Evolutionary conservation across 2,797 vertebrate species (phyloP).

Genomic region (Peromyscus aztecus): DNA sequence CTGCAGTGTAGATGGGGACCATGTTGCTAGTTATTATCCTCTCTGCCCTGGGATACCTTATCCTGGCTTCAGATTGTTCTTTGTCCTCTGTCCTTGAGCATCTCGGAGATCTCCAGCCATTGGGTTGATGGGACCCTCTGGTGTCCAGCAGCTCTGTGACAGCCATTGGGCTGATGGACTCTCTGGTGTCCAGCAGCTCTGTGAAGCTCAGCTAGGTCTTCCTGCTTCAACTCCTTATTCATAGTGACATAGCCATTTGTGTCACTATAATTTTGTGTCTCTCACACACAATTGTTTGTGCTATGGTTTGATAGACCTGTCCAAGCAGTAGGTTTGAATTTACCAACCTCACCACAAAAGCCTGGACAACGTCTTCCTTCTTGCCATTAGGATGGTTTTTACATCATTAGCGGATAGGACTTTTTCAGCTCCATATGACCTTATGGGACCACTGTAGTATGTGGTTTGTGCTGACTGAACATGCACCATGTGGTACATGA

Average conservation of each 20-base stretch:
- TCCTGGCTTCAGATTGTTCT: neutral
- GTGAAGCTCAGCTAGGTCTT: neutral
- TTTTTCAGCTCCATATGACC: neutral
- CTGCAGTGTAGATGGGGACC: neutral
- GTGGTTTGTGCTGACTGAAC: neutral
- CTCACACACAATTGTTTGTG: neutral
- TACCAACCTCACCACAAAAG: neutral
- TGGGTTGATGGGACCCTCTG: neutral
- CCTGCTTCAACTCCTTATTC: neutral
- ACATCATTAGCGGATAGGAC: neutral
- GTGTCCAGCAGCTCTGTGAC: neutral
- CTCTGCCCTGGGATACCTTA: neutral
- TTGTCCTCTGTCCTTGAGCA: neutral
- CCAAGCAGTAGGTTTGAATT: neutral
- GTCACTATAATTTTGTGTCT: no score
- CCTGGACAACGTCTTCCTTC: neutral
- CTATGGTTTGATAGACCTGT: neutral
- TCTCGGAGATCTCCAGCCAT: neutral
- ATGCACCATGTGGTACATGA: neutral
- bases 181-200: neutral
- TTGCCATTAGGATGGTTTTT: neutral
- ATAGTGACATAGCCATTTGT: neutral
- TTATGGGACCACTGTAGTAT: neutral
- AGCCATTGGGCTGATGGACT: neutral
- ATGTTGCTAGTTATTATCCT: neutral